These are phyloP conservation scores for Caenorhabditis inopinata DNA, from an alignment of 1,140 invertebrate genomes.

Conservation along the genomic window DNA sequence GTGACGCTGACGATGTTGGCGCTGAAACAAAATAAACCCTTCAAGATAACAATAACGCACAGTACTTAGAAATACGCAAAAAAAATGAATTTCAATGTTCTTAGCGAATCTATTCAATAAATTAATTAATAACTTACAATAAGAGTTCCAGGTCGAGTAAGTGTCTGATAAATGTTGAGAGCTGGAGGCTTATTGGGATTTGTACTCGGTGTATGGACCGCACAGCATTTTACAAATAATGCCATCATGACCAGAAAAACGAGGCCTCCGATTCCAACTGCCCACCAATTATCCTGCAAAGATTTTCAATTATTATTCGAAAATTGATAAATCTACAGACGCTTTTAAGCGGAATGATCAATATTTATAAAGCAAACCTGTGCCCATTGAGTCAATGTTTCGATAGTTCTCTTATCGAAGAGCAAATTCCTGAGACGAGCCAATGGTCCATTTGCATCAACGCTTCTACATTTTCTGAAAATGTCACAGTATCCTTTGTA, in stretches of 20 bases:
- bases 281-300: conserved; percentile 88
- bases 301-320: not conserved
- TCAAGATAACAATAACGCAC: no score
- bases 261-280: conserved; percentile 78
- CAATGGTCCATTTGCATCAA: conserved; percentile 95
- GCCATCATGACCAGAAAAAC: conserved; percentile 91
- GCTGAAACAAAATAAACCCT: conserved; percentile 26
- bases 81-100: not conserved
- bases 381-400: conserved; percentile 59
- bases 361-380: conserved; percentile 39
- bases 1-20: conserved; percentile 42
- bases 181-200: conserved; percentile 64
- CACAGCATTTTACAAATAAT: conserved; percentile 97
- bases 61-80: not conserved
- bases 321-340: not conserved
- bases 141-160: conserved; percentile 60
- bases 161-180: conserved; percentile 61
- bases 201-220: conserved; percentile 85
- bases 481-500: conserved; percentile 95
- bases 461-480: conserved; percentile 91
- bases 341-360: no score
- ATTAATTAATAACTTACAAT: conserved; percentile 36
- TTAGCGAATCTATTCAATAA: not conserved
- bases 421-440: conserved; percentile 92
- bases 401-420: conserved; percentile 84